Conservation (phyloP, 92 coral and sea anemone species). For the Phenganax subtilis region DNA sequence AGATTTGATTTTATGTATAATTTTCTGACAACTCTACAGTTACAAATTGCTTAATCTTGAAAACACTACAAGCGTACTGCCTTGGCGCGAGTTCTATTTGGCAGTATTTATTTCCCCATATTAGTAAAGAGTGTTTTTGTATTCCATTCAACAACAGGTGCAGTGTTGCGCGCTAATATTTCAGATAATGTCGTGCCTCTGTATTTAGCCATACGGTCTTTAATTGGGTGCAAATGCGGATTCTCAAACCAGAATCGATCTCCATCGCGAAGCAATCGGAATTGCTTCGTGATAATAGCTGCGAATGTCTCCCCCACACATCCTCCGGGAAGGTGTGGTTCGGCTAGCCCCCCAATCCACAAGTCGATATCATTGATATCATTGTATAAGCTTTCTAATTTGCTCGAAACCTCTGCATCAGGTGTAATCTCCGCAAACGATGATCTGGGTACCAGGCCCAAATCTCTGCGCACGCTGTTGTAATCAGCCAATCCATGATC, state of each 20-base stretch:
- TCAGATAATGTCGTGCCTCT: conserved; percentile 28
- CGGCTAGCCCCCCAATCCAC: conserved; percentile 95
- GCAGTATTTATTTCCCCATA: background rate
- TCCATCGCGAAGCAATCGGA: conserved; percentile 77
- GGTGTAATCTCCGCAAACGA: conserved; percentile 77
- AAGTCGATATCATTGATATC: conserved; percentile 77
- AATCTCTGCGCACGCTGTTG: conserved; percentile 76
- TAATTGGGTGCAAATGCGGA: conserved; percentile 61
- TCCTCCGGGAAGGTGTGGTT: conserved; percentile 83
- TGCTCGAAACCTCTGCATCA: conserved; percentile 53
- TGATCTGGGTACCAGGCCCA: conserved; percentile 63
- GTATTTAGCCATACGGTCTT: conserved; percentile 55
- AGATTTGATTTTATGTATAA: background rate
- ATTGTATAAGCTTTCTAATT: conserved; percentile 60
- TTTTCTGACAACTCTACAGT: background rate
- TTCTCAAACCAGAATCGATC: conserved; percentile 98
- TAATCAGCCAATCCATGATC: conserved; percentile 95
- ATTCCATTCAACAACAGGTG: conserved; percentile 10
- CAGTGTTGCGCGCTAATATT: conserved; percentile 18
- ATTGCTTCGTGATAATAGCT: conserved; percentile 83
- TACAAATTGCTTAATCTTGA: no score
- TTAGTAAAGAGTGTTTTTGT: conserved; percentile 16
- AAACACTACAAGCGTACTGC: no score
- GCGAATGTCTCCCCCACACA: conserved; percentile 98
- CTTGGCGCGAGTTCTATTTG: background rate